phyloP scores from a whole-genome alignment of 2,888 invertebrate genomes.

The Nebria brevicollis region DNA sequence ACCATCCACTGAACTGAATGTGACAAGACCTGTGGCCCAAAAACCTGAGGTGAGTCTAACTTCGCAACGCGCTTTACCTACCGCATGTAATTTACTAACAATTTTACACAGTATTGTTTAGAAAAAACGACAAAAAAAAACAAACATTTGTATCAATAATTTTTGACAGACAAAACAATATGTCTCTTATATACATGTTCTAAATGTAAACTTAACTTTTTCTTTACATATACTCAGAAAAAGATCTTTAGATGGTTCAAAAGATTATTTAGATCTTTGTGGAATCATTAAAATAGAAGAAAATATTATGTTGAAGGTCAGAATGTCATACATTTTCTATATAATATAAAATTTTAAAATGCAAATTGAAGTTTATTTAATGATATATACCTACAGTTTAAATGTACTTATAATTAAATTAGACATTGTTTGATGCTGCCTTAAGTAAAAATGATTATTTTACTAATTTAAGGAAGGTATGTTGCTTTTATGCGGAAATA shows the following conservation, averaged over 20 bases:
- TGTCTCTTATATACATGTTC: background rate
- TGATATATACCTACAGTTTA: background rate
- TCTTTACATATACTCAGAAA: background rate
- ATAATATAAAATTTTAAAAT: background rate
- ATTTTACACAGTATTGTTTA: background rate
- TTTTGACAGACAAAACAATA: background rate
- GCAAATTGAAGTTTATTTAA: background rate
- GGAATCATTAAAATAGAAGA: background rate
- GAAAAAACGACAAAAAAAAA: background rate
- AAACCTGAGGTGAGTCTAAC: constrained; percentile 35
- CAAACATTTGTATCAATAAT: background rate
- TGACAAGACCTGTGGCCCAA: background rate
- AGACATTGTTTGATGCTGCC: background rate
- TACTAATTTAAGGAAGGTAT: background rate
- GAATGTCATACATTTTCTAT: background rate
- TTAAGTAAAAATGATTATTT: background rate
- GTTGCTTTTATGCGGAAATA: background rate
- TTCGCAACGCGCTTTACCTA: constrained; percentile 14
- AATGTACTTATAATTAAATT: background rate
- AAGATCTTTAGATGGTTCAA: background rate
- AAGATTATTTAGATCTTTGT: background rate
- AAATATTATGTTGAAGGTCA: background rate
- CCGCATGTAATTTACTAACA: constrained; percentile 23
- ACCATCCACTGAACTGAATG: background rate
- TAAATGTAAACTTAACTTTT: background rate